These are phyloP conservation scores for Apocheima hispidaria DNA, from an alignment of 2,888 invertebrate species.

Conservation along the genomic window DNA sequence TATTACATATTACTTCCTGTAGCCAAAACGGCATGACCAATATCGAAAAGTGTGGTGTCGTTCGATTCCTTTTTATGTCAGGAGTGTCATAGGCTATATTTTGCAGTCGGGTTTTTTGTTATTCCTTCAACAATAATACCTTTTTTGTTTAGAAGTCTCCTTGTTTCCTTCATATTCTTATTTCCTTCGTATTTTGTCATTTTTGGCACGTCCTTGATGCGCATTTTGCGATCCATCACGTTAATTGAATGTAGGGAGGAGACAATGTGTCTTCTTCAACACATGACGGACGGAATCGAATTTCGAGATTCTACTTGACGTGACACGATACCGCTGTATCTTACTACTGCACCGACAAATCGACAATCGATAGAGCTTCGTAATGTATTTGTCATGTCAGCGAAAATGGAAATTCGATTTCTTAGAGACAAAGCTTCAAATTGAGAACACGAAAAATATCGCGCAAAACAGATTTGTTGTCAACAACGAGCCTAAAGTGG, in stretches of 20 bases:
- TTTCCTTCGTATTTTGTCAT: background rate
- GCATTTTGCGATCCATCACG: conserved; percentile 47
- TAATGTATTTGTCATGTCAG: conserved; percentile 32
- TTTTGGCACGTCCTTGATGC: background rate
- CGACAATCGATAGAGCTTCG: conserved; percentile 34
- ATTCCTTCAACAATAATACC: too few relatives aligned
- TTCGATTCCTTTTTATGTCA: too few relatives aligned
- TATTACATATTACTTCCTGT: too few relatives aligned
- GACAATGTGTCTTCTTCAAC: conserved; percentile 52
- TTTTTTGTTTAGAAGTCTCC: background rate
- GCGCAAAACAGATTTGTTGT: conserved; percentile 48
- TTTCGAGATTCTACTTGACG: conserved; percentile 49
- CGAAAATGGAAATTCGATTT: conserved; percentile 53
- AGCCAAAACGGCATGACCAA: too few relatives aligned
- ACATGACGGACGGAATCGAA: conserved; percentile 45
- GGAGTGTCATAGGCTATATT: too few relatives aligned
- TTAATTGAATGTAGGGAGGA: conserved; percentile 62
- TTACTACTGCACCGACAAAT: conserved; percentile 44
- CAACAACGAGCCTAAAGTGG: conserved; percentile 42
- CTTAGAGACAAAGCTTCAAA: conserved; percentile 46
- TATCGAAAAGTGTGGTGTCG: too few relatives aligned
- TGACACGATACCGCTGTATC: conserved; percentile 36
- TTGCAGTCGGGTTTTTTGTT: too few relatives aligned
- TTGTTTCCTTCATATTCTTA: too few relatives aligned
- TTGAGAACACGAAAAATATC: conserved; percentile 42